A percentile compares a stretch with the other conserved stretches of the same genome.
Conservation (phyloP, 1,140 invertebrate species). For the Ips nitidus region DNA sequence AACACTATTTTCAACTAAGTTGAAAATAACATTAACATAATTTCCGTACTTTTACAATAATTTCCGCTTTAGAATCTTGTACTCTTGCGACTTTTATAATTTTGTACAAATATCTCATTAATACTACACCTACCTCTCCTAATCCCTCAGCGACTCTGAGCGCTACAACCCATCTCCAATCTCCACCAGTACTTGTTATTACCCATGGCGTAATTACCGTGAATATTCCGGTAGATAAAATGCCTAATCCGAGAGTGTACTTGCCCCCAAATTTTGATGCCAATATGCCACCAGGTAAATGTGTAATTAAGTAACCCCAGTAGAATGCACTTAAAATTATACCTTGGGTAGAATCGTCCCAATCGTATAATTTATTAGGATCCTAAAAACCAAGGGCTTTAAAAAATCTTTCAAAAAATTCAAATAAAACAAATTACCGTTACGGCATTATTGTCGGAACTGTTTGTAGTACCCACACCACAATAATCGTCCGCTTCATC, state of each 20-base stretch:
- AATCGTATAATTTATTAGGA: conserved; percentile 55
- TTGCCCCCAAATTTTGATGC: conserved; percentile 77
- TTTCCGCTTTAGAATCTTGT: too few relatives aligned
- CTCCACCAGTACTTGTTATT: conserved; percentile 59
- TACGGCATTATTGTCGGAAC: conserved; percentile 19
- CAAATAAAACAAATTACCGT: conserved; percentile 17
- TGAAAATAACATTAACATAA: too few relatives aligned
- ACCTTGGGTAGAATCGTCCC: conserved; percentile 67
- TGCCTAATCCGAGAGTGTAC: conserved; percentile 71
- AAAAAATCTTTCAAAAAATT: not conserved
- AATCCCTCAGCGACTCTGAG: conserved; percentile 69
- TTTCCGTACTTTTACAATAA: too few relatives aligned
- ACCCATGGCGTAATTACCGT: conserved; percentile 69
- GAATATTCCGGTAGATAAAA: conserved; percentile 72
- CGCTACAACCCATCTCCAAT: conserved; percentile 60
- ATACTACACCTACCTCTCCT: conserved; percentile 57
- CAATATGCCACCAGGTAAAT: conserved; percentile 72
- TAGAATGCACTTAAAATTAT: conserved; percentile 68
- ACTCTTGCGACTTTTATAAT: too few relatives aligned
- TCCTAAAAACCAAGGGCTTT: conserved; percentile 37
- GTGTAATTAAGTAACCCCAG: conserved; percentile 73
- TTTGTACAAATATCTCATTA: too few relatives aligned
- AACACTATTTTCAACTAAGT: too few relatives aligned
- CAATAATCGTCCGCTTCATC: conserved; percentile 16
- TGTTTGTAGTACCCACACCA: conserved; percentile 14